Evolutionary conservation across 2,113 vertebrate genomes (phyloP), one percentile per base, ranked within the genome.

Genomic region (Tursiops truncatus): DNA sequence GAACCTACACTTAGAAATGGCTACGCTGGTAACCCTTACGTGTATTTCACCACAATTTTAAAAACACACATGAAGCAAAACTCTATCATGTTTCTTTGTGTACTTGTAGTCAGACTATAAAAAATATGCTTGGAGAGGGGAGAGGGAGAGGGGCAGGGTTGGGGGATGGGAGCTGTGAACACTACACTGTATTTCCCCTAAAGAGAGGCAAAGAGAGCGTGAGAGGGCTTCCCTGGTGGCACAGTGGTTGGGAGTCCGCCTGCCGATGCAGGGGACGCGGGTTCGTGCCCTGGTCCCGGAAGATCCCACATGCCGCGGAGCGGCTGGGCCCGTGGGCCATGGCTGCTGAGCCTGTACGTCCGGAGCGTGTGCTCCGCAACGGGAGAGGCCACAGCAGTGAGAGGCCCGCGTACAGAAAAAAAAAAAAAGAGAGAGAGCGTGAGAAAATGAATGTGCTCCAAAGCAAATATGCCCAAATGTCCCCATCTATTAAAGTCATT

Each of bases 121-220:
- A 71, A 70, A 81, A 44, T 8, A 26, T 5, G 47, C 6, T 6
- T 53, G 47, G 9, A 63, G 41, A 26, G 1, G 33, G 20, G 3
- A 14, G 63, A 23, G 41, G 62, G 71, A 5, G 2, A 36, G 10
- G 25, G n/a, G 0, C 4, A 8, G 68, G 74, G 89, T 3, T 41
- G 25, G 31, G 20, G 8, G 60, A 21, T 47, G 41, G 53, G 47
- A 41, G 15, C 84, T 41, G 8, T 4, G 36, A 53, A 17, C 21
- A 13, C 8, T 10, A 6, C 0, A 2, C 33, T n/a, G 47, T 5
- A 7, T 28, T 44, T 65, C 21, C 47, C 18, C 44, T 25, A 41
- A 20, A 88, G 56, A 38, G 13, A 82, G 44, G 41, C 10, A 44
- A 12, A 38, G 67, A 41, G 25, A 65, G 20, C 4, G 11, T 38